phyloP scores from a whole-genome alignment of 2,888 invertebrate species.

The Amblyteles armatorius region DNA sequence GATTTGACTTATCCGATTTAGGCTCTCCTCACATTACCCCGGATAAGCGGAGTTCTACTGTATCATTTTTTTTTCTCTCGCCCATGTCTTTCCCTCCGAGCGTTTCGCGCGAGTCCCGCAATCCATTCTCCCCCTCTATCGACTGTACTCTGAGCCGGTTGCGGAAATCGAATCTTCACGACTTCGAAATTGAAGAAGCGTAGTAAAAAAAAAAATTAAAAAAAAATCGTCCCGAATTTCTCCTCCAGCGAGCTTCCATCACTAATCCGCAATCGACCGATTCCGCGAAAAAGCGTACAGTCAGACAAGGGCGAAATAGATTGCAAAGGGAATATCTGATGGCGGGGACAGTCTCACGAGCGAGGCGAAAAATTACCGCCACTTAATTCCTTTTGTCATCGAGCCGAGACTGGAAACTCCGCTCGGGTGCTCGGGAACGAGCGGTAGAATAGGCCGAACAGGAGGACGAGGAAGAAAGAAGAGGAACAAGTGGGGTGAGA shows the following conservation, averaged over 20 bases:
- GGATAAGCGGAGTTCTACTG: too few species aligned
- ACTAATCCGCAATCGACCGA: conserved; percentile 37
- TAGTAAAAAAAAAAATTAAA: conserved; percentile 23
- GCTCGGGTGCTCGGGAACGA: neutral
- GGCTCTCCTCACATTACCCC: too few species aligned
- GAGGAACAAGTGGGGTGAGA: conserved; percentile 7
- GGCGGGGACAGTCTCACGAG: conserved; percentile 18
- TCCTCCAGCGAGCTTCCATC: conserved; percentile 6
- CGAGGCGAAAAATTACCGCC: conserved; percentile 53
- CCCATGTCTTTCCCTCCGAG: neutral
- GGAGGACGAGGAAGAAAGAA: neutral
- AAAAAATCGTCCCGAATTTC: conserved; percentile 12
- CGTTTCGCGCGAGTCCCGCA: conserved; percentile 7
- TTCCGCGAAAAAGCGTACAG: neutral
- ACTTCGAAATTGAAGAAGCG: conserved; percentile 48
- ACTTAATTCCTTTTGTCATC: conserved; percentile 56
- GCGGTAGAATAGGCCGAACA: conserved; percentile 8
- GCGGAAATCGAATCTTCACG: conserved; percentile 51
- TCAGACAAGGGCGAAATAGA: neutral
- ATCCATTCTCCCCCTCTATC: conserved; percentile 39
- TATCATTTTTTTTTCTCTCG: conserved; percentile 4
- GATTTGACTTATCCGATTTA: too few species aligned
- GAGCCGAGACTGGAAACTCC: neutral
- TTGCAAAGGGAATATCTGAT: neutral
- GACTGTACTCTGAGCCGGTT: conserved; percentile 46